A percentile compares a stretch with the other conserved stretches of the same genome.
These are phyloP conservation scores for Bubo scandiacus DNA, from an alignment of 2,113 vertebrate species.

Conservation along the genomic window DNA sequence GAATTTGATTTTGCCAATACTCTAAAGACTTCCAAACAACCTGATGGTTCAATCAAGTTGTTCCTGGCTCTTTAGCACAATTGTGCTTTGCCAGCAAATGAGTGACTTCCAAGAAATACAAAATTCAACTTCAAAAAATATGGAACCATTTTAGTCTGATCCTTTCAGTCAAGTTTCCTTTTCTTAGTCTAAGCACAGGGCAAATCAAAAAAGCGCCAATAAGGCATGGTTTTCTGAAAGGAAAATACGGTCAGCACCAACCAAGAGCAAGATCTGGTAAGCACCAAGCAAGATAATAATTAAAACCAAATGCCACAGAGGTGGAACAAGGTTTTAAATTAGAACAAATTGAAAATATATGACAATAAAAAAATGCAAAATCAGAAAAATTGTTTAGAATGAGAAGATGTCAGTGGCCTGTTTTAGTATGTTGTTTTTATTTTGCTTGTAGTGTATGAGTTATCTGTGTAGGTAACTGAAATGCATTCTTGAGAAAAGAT, in stretches of 20 bases:
- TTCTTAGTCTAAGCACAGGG: background rate
- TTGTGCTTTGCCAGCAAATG: background rate
- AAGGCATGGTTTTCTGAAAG: background rate
- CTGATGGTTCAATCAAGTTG: background rate
- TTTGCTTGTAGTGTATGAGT: background rate
- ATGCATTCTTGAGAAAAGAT: background rate
- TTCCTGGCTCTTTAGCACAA: background rate
- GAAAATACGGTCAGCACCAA: background rate
- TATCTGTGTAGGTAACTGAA: background rate
- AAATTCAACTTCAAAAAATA: background rate
- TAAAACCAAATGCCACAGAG: background rate
- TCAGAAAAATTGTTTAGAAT: background rate
- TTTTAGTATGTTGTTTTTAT: background rate
- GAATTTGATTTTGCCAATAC: background rate
- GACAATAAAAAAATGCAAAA: background rate
- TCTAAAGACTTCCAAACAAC: background rate
- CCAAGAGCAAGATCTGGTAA: no score
- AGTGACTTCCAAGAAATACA: background rate
- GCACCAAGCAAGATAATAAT: background rate
- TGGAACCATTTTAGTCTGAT: background rate
- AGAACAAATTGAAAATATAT: background rate
- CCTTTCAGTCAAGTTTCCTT: background rate
- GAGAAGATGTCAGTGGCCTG: background rate
- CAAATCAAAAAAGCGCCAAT: background rate
- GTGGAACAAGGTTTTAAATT: background rate